Conservation (phyloP, 2,113 vertebrate genomes). For the Pundamilia nyererei region DNA sequence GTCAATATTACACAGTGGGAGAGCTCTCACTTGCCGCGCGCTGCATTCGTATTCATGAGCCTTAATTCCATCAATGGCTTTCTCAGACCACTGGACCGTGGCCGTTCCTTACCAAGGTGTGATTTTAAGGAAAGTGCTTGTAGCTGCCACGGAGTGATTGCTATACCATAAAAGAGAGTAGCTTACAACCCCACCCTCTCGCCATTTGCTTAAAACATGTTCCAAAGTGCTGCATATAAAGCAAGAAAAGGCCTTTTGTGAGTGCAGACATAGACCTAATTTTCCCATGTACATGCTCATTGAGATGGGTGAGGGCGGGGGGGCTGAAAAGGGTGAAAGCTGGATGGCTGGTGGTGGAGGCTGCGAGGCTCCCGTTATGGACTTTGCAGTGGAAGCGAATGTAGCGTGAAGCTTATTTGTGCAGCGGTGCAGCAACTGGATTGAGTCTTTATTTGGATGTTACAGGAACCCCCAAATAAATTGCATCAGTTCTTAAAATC, state of each 20-base stretch:
- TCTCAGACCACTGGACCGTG: conserved; percentile 32
- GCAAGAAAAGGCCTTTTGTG: background rate
- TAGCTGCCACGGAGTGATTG: background rate
- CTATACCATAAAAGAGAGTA: background rate
- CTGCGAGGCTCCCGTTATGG: background rate
- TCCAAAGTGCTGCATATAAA: background rate
- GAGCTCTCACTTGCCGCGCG: conserved; percentile 27
- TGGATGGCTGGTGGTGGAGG: background rate
- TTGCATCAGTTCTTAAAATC: background rate
- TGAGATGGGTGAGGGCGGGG: background rate
- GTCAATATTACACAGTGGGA: conserved; percentile 62
- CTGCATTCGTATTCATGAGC: conserved; percentile 63
- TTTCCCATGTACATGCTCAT: background rate
- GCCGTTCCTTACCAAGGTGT: background rate
- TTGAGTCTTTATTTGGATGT: background rate
- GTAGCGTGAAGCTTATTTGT: background rate
- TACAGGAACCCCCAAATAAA: background rate
- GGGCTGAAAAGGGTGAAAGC: background rate
- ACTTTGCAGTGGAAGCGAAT: background rate
- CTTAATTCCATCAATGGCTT: conserved; percentile 61
- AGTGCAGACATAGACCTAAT: conserved; percentile 16
- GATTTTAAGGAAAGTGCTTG: conserved; percentile 3
- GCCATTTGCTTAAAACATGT: background rate
- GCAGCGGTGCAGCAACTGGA: background rate
- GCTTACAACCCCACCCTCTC: background rate